phyloP scores from a whole-genome alignment of 2,113 vertebrate species.

The Serilophus lunatus region DNA sequence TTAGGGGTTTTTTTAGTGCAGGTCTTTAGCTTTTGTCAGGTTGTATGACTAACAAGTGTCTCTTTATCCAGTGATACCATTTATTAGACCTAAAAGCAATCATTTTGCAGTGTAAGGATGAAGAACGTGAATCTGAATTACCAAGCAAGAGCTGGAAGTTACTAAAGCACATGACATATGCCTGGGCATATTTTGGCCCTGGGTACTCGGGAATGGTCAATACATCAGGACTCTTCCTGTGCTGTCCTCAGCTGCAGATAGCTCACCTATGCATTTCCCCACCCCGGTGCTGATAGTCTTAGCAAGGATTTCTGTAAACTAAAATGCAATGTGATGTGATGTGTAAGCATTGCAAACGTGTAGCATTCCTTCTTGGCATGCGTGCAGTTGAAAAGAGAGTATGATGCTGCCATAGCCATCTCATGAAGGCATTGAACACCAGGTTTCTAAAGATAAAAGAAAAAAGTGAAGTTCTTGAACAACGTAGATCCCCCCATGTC shows the following conservation, averaged over 20 bases:
- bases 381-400: neutral
- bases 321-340: neutral
- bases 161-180: neutral
- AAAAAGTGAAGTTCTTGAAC: neutral
- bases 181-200: neutral
- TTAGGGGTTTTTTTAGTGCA: neutral
- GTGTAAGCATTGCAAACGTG: neutral
- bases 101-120: neutral
- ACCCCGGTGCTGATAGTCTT: neutral
- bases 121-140: conserved; percentile 14
- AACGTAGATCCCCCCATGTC: neutral
- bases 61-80: neutral
- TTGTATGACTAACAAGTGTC: conserved; percentile 48
- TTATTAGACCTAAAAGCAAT: conserved; percentile 32
- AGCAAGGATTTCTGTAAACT: neutral
- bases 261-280: neutral
- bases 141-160: neutral
- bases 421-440: neutral
- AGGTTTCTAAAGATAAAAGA: neutral
- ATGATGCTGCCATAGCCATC: neutral
- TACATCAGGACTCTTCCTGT: neutral
- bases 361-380: neutral
- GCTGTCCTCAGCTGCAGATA: neutral
- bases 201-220: neutral
- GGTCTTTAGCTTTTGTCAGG: conserved; percentile 19